These are phyloP conservation scores for Syrista parreyssii DNA, from an alignment of 2,888 invertebrate species.

Conservation along the genomic window DNA sequence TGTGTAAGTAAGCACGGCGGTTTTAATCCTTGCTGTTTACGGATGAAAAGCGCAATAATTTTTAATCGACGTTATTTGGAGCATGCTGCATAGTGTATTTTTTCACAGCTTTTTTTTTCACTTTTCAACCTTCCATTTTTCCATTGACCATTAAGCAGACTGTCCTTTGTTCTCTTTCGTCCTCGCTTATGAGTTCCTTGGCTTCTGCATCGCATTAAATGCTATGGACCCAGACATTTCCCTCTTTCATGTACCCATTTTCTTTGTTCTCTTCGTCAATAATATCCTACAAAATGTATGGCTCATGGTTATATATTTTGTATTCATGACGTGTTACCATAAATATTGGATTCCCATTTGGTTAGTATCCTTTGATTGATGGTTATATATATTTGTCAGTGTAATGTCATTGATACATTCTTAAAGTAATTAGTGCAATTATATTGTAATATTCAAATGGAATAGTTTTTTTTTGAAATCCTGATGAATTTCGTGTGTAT, in stretches of 20 bases:
- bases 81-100: not conserved
- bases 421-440: too few relatives aligned
- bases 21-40: not conserved
- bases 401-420: too few relatives aligned
- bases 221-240: not conserved
- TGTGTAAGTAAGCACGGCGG: conserved; percentile 3
- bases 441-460: too few relatives aligned
- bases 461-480: too few relatives aligned
- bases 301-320: not conserved
- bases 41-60: too few relatives aligned
- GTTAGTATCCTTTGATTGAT: too few relatives aligned
- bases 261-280: not conserved
- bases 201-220: not conserved
- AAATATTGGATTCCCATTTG: too few relatives aligned
- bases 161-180: conserved; percentile 2
- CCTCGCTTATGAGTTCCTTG: not conserved
- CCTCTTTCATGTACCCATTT: not conserved
- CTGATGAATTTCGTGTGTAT: too few relatives aligned
- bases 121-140: not conserved
- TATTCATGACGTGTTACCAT: not conserved
- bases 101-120: not conserved
- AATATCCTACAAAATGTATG: not conserved
- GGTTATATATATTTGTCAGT: too few relatives aligned
- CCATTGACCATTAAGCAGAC: not conserved
- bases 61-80: not conserved